A percentile compares a stretch with the other conserved stretches of the same genome.
Conservation (phyloP, 2,888 invertebrate genomes). For the Cryptocephalus primarius region DNA sequence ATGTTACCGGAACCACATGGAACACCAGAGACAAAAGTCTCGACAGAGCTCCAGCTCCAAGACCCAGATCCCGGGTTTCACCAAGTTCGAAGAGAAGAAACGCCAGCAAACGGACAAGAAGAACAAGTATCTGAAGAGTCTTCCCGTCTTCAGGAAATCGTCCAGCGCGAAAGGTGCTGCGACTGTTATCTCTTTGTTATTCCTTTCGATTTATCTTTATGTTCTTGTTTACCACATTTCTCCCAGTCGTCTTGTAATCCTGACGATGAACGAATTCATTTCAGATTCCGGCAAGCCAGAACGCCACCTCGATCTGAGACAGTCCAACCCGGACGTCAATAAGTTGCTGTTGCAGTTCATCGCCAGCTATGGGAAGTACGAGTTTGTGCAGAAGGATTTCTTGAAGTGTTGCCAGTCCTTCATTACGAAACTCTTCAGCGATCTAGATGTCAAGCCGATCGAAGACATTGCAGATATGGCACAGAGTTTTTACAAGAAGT, state of each 20-base stretch:
- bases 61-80: conserved; percentile 48
- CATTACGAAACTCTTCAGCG: conserved; percentile 50
- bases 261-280: conserved; percentile 2
- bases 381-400: conserved; percentile 49
- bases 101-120: conserved; percentile 61
- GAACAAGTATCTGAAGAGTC: conserved; percentile 55
- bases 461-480: conserved; percentile 84
- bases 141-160: conserved; percentile 64
- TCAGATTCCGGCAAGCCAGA: conserved; percentile 37
- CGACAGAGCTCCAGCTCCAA: conserved; percentile 23
- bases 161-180: conserved; percentile 47
- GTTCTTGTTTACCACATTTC: conserved; percentile 1
- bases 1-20: conserved; percentile 78
- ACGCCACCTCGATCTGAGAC: conserved; percentile 29
- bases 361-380: conserved; percentile 33
- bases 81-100: conserved; percentile 80
- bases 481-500: conserved; percentile 81
- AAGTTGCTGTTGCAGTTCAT: conserved; percentile 36
- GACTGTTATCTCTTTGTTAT: too few relatives aligned
- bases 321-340: conserved; percentile 41
- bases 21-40: conserved; percentile 43
- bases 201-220: background rate
- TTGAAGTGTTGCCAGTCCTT: conserved; percentile 58
- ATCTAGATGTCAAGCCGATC: conserved; percentile 49
- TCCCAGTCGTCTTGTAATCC: conserved; percentile 1